phyloP scores from a whole-genome alignment of 2,797 vertebrate species.

The Sparidentex hasta region DNA sequence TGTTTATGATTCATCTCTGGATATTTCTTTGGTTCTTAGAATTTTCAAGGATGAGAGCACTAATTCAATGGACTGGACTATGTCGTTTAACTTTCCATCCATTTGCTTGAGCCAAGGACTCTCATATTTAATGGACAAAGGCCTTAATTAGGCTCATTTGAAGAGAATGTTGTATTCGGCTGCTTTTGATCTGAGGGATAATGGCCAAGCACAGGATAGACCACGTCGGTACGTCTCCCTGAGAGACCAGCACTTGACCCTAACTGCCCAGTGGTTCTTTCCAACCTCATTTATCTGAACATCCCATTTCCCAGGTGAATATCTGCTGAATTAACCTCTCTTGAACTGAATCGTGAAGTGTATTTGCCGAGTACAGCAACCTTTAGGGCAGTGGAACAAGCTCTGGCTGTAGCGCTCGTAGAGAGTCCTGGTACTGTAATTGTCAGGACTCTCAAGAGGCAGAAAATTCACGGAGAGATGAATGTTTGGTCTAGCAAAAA shows the following conservation, averaged over 20 bases:
- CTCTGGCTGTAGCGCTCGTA: neutral
- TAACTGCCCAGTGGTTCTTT: neutral
- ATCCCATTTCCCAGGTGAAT: constrained; percentile 9
- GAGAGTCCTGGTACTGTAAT: neutral
- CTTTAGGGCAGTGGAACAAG: constrained; percentile 10
- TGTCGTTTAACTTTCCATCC: neutral
- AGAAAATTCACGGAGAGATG: neutral
- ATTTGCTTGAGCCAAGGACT: neutral
- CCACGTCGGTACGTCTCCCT: neutral
- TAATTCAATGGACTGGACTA: neutral
- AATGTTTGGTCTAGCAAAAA: neutral
- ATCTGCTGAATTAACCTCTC: constrained; percentile 49
- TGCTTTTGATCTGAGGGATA: constrained; percentile 1
- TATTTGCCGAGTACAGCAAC: constrained; percentile 28
- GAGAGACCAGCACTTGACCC: constrained; percentile 24
- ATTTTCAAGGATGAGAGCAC: too few species aligned
- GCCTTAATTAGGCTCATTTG: neutral
- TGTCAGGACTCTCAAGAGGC: neutral
- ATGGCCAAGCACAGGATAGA: constrained; percentile 10
- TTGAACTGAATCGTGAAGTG: constrained; percentile 38
- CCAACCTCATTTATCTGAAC: constrained; percentile 28
- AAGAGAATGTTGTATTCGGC: neutral
- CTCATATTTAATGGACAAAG: neutral
- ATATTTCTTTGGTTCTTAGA: neutral
- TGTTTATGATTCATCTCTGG: neutral